Evolutionary conservation across 2,113 vertebrate species (phyloP).

Genomic region (Campylomormyrus numenius): DNA sequence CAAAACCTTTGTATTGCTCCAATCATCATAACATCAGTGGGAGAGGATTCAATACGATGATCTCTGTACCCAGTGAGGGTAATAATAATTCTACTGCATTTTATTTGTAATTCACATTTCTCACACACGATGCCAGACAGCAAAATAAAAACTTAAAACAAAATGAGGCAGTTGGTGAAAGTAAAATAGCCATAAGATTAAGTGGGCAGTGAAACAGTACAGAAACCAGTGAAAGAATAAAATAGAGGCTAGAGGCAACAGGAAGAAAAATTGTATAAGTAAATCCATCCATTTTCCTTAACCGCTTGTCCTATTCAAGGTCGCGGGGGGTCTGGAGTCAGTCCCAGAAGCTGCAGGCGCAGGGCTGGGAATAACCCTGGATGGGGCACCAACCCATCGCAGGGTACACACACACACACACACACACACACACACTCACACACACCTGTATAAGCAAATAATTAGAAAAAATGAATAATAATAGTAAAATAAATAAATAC

Average conservation of each 20-base stretch:
- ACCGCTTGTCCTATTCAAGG: neutral
- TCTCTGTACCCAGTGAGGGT: neutral
- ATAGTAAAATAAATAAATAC: neutral
- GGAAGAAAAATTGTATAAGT: neutral
- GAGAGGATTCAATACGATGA: neutral
- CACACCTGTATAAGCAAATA: neutral
- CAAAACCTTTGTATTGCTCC: neutral
- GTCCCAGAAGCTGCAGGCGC: neutral
- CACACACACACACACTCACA: neutral
- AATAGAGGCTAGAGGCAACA: neutral
- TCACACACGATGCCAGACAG: neutral
- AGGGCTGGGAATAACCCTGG: neutral
- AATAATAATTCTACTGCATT: neutral
- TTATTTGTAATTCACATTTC: neutral
- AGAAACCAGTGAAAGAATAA: neutral
- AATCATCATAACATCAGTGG: neutral
- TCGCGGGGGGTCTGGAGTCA: neutral
- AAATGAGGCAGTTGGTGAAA: neutral
- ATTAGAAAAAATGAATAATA: neutral
- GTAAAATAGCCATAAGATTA: neutral
- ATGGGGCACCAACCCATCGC: neutral
- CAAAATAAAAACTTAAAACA: neutral
- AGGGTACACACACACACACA: neutral
- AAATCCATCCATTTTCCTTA: neutral
- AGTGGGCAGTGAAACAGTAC: neutral